Evolutionary conservation across 2,113 vertebrate genomes (phyloP).

Genomic region (Siphamia tubifer): DNA sequence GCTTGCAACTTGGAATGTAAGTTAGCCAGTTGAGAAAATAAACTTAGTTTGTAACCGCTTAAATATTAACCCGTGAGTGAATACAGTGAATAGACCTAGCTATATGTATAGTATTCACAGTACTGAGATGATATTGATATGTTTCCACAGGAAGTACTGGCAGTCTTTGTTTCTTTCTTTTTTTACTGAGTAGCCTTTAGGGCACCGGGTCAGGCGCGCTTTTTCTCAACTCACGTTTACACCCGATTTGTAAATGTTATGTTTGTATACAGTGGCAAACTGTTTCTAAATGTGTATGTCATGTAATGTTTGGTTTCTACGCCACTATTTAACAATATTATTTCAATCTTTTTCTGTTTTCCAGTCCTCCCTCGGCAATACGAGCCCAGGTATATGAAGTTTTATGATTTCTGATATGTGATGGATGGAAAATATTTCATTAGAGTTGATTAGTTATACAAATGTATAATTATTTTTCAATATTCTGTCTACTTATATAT

Average conservation of each 20-base stretch:
- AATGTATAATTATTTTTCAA: no score
- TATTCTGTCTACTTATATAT: no score
- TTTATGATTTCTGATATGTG: background rate
- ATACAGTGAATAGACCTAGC: background rate
- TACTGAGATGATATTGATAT: background rate
- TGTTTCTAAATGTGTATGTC: background rate
- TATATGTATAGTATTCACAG: background rate
- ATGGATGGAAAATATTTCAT: no score
- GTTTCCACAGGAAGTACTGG: background rate
- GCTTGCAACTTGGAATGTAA: constrained; percentile 35
- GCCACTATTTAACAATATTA: constrained; percentile 25
- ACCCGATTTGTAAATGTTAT: background rate
- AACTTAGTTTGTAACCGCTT: background rate
- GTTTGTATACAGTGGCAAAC: background rate
- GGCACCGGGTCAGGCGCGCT: constrained; percentile 52
- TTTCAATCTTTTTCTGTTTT: constrained; percentile 46
- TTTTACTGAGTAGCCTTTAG: background rate
- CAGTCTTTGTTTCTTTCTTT: constrained; percentile 46
- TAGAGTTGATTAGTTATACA: no score
- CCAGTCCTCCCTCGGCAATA: constrained; percentile 91
- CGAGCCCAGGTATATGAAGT: constrained; percentile 88
- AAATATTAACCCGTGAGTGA: background rate
- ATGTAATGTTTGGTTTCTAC: background rate
- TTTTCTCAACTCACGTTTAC: constrained; percentile 1
- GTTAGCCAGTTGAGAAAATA: constrained; percentile 23